Evolutionary conservation across 2,797 vertebrate genomes (phyloP), one percentile per base, ranked within the genome.

Genomic region (Sternotherus odoratus): DNA sequence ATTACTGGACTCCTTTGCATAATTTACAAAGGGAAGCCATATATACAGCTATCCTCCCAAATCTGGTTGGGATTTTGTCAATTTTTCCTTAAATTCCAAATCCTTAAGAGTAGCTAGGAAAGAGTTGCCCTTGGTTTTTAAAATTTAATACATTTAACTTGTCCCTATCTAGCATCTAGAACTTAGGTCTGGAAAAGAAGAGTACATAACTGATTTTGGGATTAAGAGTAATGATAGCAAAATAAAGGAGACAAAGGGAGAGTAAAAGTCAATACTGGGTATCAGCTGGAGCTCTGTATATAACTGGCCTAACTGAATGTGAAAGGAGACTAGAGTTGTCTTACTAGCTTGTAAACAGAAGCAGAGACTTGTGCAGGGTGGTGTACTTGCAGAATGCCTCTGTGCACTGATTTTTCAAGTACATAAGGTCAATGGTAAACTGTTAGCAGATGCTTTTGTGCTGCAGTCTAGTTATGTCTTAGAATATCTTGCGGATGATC

Each of bases 291-390:
- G 28, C 89, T 88, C 75, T 74, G 83, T 46, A 80, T 46, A 80
- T 75, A 74, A 77, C 3, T 90, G 50, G 69, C 63, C 88, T 89
- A 63, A 33, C n/a, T 93, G 30, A 82, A 63, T 89, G 89, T 82
- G 88, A 92, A 96, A 82, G n/a, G 30, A 87, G 57, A 60, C 60
- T 48, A 28, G 39, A 19, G 3, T 79, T 57, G 79, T 92, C 66
- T 85, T 85, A 43, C 51, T 57, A 83, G 51, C 28, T 83, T 87
- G 23, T 83, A 33, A 56, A 28, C 69, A 79, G 56, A 80, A 89
- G 23, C 63, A 17, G 88, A 28, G 46, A 30, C 50, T 91, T 88
- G 19, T 83, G 36, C 54, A 56, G 3, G 66, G 82, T 10, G 5
- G 0, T 36, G 63, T 66, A 30, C 72, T 93, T 86, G 60, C 21